Conservation (phyloP, 30 jellyfish, hydroid and myxozoan species). For the Turritopsis rubra region DNA sequence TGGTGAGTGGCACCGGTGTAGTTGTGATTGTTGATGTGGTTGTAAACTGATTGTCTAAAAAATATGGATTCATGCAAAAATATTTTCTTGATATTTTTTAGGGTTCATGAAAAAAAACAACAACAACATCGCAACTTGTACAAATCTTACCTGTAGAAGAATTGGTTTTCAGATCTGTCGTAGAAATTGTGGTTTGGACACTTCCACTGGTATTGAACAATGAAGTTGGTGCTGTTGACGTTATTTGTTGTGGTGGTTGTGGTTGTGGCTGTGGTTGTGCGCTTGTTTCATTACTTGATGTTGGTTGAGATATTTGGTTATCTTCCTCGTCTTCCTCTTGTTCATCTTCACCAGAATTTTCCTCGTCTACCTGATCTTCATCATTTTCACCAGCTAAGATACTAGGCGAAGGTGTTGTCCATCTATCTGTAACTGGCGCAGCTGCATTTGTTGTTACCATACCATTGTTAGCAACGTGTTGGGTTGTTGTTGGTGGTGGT, state of each 20-base stretch:
- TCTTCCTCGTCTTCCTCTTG: background rate
- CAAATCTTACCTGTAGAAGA: background rate
- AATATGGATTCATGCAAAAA: too few species aligned
- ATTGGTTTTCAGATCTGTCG: background rate
- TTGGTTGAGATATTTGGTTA: background rate
- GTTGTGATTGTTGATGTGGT: background rate
- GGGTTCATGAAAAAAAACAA: background rate
- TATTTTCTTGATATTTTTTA: background rate
- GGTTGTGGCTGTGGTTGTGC: constrained; percentile 2
- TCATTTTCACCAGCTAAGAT: background rate
- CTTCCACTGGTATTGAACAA: background rate
- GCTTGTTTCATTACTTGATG: background rate
- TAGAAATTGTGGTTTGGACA: background rate
- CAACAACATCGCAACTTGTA: background rate
- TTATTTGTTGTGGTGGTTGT: background rate
- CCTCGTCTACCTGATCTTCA: background rate
- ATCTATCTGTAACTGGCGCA: background rate
- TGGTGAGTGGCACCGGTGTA: constrained; percentile 1
- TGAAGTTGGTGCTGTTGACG: background rate
- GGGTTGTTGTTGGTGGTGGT: background rate
- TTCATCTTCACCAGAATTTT: background rate
- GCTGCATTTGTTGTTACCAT: background rate
- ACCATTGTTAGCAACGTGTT: background rate
- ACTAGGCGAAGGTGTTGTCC: background rate
- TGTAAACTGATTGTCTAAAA: background rate